Conservation (phyloP, 2,888 invertebrate genomes). For the Phrixothrix hirtus region DNA sequence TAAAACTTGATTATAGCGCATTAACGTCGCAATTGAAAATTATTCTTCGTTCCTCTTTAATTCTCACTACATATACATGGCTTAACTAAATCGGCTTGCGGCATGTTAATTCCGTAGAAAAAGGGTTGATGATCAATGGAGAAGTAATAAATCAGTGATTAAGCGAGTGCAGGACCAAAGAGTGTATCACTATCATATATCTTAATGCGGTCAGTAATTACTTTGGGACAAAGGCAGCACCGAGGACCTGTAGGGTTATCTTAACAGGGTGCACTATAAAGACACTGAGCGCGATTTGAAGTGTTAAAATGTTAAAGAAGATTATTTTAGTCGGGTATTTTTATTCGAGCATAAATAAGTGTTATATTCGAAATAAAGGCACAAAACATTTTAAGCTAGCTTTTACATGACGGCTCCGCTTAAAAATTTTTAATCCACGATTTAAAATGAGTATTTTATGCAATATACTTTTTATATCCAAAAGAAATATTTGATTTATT, state of each 20-base stretch:
- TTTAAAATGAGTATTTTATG: no score
- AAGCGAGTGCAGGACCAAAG: constrained; percentile 9
- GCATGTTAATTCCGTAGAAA: constrained; percentile 5
- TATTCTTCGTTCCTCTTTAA: constrained; percentile 6
- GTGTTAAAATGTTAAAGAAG: constrained; percentile 19
- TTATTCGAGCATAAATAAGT: constrained; percentile 25
- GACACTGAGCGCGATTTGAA: constrained; percentile 29
- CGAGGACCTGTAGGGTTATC: constrained; percentile 36
- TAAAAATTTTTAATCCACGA: no score
- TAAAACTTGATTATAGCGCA: constrained; percentile 7
- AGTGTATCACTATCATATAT: constrained; percentile 29
- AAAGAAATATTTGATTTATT: no score
- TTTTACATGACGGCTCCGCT: no score
- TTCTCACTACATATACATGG: not conserved
- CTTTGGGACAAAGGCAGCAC: constrained; percentile 32
- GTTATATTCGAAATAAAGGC: no score
- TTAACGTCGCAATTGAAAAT: constrained; percentile 19
- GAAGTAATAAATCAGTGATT: constrained; percentile 22
- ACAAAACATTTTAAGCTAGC: no score
- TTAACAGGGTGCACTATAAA: constrained; percentile 35
- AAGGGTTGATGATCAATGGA: constrained; percentile 18
- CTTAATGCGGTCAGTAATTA: constrained; percentile 40
- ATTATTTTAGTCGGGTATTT: constrained; percentile 25
- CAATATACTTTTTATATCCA: no score
- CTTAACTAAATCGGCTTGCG: constrained; percentile 9